Base-by-base conservation (phyloP, 2,888 invertebrate species). In the Lithophane semibrunnea region DNA sequence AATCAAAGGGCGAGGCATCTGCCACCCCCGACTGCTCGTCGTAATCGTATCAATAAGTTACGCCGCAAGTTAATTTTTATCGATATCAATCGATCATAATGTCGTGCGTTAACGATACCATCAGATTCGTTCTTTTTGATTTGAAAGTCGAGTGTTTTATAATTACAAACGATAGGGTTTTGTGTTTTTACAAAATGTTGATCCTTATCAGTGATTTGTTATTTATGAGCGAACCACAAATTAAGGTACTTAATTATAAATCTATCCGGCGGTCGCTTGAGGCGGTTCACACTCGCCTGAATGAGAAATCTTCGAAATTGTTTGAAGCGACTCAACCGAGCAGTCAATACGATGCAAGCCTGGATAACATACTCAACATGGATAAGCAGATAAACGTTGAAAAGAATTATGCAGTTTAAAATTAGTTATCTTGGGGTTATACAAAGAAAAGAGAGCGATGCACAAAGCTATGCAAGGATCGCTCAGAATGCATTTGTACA, bases 21-120 rank as follows among this genome's bases (percentile, higher is more conserved):
- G 93, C 92, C 91, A 92, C 93, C 94, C 94, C 93, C 93, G 85
- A 93, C 94, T 85, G 94, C 86, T 94, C 81, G 79, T 84, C 86
- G 89, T 90, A 92, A 93, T 91, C 89, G 87, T 92, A 91, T 92
- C 91, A 88, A 92, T 93, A 93, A 91, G 90, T 93, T 90, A 79
- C 79, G 74, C 83, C 68, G 77, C 80, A 92, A 86, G 85, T 86
- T 88, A 83, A 86, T 89, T 88, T 91, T 88, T 89, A 90, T 91
- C 89, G 89, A 88, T 90, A 91, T 91, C 89, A 87, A 93, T 94
- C 91, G 88, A 93, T 93, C 92, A 92, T 90, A 91, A 86, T 75
- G 83, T 85, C 88, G 84, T 86, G 83, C 68, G 68, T 77, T 85
- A 83, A 84, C 85, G 83, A 84, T 86, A 86, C 77, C 73, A 88